phyloP scores from a whole-genome alignment of 2,113 vertebrate species.

The Xyliphius kryptos region DNA sequence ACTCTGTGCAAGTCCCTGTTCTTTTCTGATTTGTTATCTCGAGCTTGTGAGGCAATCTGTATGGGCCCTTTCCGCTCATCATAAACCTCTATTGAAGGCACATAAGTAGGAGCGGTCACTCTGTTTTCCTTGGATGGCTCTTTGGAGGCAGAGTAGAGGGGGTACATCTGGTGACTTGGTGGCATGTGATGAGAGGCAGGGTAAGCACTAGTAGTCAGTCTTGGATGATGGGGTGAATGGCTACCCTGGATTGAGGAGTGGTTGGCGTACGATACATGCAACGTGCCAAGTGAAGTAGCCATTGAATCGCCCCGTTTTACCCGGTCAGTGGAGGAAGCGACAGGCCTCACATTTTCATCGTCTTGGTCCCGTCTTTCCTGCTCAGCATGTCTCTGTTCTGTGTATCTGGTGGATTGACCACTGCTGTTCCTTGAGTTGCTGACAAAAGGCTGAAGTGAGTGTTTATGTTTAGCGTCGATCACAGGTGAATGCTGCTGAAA shows the following conservation, averaged over 20 bases:
- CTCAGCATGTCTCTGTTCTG: constrained; percentile 57
- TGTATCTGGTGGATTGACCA: constrained; percentile 51
- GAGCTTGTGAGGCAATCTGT: constrained; percentile 87
- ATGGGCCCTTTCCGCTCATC: constrained; percentile 85
- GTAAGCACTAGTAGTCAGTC: constrained; percentile 51
- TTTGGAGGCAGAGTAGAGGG: constrained; percentile 68
- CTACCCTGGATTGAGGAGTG: constrained; percentile 64
- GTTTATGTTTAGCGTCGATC: constrained; percentile 69
- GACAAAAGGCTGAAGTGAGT: constrained; percentile 58
- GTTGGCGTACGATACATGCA: constrained; percentile 71
- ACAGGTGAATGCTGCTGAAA: constrained; percentile 57
- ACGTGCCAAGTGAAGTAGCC: constrained; percentile 56
- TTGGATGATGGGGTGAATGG: constrained; percentile 44
- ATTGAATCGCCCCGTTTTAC: constrained; percentile 69
- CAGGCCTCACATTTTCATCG: constrained; percentile 65
- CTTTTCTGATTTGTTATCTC: constrained; percentile 71
- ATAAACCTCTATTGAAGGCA: constrained; percentile 92
- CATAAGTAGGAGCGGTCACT: constrained; percentile 87
- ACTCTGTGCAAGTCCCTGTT: constrained; percentile 57
- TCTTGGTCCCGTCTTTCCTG: constrained; percentile 63
- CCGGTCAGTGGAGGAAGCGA: constrained; percentile 49
- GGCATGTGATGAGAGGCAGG: constrained; percentile 62
- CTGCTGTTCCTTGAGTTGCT: constrained; percentile 63
- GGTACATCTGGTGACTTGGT: constrained; percentile 60
- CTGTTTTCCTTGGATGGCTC: constrained; percentile 83